Conservation (phyloP, 2,888 invertebrate species). For the Drosophila infuscata region DNA sequence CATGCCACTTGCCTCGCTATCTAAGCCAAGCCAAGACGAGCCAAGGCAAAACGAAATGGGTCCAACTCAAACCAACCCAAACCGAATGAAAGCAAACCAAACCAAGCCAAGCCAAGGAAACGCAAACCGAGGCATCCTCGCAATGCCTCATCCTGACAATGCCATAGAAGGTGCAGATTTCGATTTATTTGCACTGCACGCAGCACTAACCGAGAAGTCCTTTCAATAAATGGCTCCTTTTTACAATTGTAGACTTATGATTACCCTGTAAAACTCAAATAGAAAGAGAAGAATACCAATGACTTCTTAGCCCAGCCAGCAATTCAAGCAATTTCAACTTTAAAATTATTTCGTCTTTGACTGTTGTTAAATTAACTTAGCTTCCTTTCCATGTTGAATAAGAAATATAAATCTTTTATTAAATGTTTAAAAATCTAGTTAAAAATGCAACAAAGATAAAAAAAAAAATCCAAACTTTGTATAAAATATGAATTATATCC, state of each 20-base stretch:
- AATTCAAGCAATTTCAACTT: neutral
- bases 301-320: neutral
- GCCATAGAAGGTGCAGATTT: slow-evolving; percentile 79
- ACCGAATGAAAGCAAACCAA: slow-evolving; percentile 1
- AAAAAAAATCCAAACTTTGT: too few relatives aligned
- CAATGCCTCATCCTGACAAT: slow-evolving; percentile 68
- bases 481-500: neutral
- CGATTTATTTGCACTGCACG: slow-evolving; percentile 81
- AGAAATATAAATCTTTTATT: neutral
- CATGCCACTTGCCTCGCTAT: slow-evolving; percentile 69
- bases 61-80: slow-evolving; percentile 17
- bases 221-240: slow-evolving; percentile 24
- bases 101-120: slow-evolving; percentile 3
- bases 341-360: neutral
- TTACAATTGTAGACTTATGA: neutral
- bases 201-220: slow-evolving; percentile 54
- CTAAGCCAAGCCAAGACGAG: slow-evolving; percentile 63
- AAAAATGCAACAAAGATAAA: neutral
- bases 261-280: slow-evolving; percentile 7
- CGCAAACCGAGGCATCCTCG: slow-evolving; percentile 54
- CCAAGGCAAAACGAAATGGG: slow-evolving; percentile 8
- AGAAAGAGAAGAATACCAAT: neutral
- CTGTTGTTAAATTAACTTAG: neutral
- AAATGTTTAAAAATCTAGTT: neutral
- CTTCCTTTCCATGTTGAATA: neutral